phyloP scores from a whole-genome alignment of 2,888 invertebrate genomes.

The Drosophila anomalipes region DNA sequence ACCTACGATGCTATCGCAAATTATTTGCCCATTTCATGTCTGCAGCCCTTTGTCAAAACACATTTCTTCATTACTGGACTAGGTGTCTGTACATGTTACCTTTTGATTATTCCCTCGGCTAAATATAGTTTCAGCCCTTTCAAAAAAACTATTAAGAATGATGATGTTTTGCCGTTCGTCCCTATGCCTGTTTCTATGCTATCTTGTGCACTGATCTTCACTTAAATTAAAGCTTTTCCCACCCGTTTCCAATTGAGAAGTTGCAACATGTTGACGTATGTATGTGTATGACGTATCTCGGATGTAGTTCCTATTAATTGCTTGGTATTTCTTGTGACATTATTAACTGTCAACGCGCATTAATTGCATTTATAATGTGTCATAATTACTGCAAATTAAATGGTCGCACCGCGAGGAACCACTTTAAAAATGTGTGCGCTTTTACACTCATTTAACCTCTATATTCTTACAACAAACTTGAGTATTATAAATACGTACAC shows the following conservation, averaged over 20 bases:
- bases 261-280: constrained; percentile 3
- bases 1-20: constrained; percentile 11
- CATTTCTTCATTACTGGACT: not conserved
- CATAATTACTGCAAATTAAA: constrained; percentile 73
- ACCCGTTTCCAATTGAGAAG: constrained; percentile 39
- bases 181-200: constrained; percentile 37
- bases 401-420: constrained; percentile 25
- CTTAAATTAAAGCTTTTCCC: constrained; percentile 36
- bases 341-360: constrained; percentile 69
- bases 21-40: constrained; percentile 45
- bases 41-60: constrained; percentile 9
- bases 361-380: constrained; percentile 76
- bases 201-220: constrained; percentile 38
- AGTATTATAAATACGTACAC: not conserved
- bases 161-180: constrained; percentile 19
- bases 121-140: constrained; percentile 1
- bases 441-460: constrained; percentile 21
- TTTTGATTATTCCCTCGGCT: not conserved
- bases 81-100: not conserved
- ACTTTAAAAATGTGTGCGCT: constrained; percentile 17
- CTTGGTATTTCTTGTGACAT: constrained; percentile 55
- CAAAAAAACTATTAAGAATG: not conserved
- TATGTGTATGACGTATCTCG: not conserved
- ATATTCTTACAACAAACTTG: constrained; percentile 1
- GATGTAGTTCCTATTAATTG: constrained; percentile 53